Evolutionary conservation across 2,113 vertebrate species (phyloP), one percentile per base, ranked within the genome.

Genomic region (Atractosteus spatula): DNA sequence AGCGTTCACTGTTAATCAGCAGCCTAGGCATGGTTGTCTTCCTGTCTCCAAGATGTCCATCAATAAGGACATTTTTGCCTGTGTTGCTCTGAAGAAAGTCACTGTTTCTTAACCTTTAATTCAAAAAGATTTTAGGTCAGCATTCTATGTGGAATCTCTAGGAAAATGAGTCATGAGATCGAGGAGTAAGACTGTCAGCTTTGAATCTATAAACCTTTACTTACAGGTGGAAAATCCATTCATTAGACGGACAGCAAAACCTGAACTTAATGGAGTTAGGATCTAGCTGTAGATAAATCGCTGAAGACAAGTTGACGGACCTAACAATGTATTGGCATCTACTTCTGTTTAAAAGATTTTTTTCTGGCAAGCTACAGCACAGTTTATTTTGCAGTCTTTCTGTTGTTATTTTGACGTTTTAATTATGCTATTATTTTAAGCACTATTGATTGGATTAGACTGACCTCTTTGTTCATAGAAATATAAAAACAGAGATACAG

Each of bases 371-470:
- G 57, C 14, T 11, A 59, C 14, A n/a, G 12, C n/a, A 29, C 29
- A 59, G n/a, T n/a, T n/a, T 59, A 5, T n/a, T 59, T 59, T 11
- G 4, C 4, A 13, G 13, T 59, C 14, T 59, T 59, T 59, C 1
- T 59, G 78, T 82, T 80, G 80, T 66, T 81, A 84, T 76, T 80
- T 82, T 76, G 79, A 73, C 69, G 77, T 74, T 75, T 81, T 81
- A 84, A 81, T 84, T 86, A 84, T 76, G 62, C 77, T 71, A 66
- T 80, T 82, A 29, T 76, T 82, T 79, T 78, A 73, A 79, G 76
- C 74, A 81, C 63, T 74, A 78, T 71, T 89, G 80, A 84, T 77
- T 87, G 80, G 29, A 29, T 86, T 82, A 78, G 47, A 10, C 10
- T 51, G 47, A 10, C 10, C 5, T 51, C 5, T 51, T 5, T 51